Evolutionary conservation across 2,113 vertebrate species (phyloP), one percentile per base, ranked within the genome.

Genomic region (Ammodytes dubius): DNA sequence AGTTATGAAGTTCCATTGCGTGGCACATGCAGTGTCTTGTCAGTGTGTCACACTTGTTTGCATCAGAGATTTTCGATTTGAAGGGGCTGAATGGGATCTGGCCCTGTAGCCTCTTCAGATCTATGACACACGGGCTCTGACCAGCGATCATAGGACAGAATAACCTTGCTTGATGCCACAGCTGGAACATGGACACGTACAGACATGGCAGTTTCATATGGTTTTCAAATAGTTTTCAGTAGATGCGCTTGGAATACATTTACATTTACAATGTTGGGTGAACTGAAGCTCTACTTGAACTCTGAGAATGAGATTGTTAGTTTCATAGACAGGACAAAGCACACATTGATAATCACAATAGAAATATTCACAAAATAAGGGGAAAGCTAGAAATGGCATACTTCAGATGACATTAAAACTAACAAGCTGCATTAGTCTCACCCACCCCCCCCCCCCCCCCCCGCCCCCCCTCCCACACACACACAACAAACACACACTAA

Each of bases 121-220:
- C 27, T 63, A n/a, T 61, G 15, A 14, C 4, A 53, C 15, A 61
- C 1, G 2, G 15, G 2, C 19, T 60, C 49, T 78, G 40, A 52
- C 13, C 61, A n/a, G n/a, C 0, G 13, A 10, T 57, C 14, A 37
- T 39, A 45, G 37, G 42, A 54, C 13, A 2, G 15, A 46, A 27
- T 40, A 39, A 70, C 37, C 60, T 71, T 58, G 56, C n/a, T 15
- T 19, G 12, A 40, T 15, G 40, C 39, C 63, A 14, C 9, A 61
- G 40, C 0, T 9, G 14, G 0, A 70, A 19, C 47, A 56, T 1
- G 0, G 45, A 70, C 59, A 70, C 52, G 56, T 58, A 70, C n/a
- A 49, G 27, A 75, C 43, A 52, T 43, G 15, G 1, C 11, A 53
- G 42, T 72, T 67, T 67, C 3, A 52, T 81, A 77, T 69, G 17